Base-by-base conservation (phyloP, 2,113 vertebrate genomes). In the Otocyon megalotis region DNA sequence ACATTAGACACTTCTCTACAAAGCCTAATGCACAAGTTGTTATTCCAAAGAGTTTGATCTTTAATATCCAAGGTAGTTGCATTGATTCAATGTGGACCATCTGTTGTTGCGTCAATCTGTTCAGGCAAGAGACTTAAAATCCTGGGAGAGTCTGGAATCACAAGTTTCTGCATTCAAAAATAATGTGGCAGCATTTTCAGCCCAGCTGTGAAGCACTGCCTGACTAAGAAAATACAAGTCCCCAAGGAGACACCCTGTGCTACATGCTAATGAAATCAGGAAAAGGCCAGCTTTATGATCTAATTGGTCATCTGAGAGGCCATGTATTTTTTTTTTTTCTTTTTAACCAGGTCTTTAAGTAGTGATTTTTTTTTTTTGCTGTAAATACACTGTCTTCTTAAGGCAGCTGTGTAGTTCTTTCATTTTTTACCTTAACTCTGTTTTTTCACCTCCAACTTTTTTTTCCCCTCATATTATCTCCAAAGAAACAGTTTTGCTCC, bases 181-280 rank as follows among this genome's bases (percentile, higher is more conserved):
- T 92, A 97, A 97, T 43, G 92, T 87, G 83, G 86, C 77, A 90
- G 91, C 54, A 86, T 98, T 97, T 97, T 54, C 89, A 71, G 93
- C 35, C 93, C 96, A 95, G 96, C 96, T 97, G 88, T 79, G 94
- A 93, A 96, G 74, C 3, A 0, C 86, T 63, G 82, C 71, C 53
- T 74, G 79, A 76, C 85, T 48, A 84, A 86, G 84, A 94, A 97
- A 97, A 96, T 50, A 93, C 89, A 94, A 83, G 88, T 97, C 62
- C 88, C 94, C 1, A 0, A 13, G 83, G 88, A 94, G 35, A 74
- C 4, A 24, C 67, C 50, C 82, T 56, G 30, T 14, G 43, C 85
- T 88, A 65, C 93, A 80, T 62, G 87, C 77, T 95, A 95, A 97
- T 93, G 93, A 94, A 88, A 81, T 76, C 53, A 54, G 77, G 69